A percentile compares a stretch with the other conserved stretches of the same genome.
Conservation (phyloP, 2,888 invertebrate species). For the Dasysyrphus albostriatus region DNA sequence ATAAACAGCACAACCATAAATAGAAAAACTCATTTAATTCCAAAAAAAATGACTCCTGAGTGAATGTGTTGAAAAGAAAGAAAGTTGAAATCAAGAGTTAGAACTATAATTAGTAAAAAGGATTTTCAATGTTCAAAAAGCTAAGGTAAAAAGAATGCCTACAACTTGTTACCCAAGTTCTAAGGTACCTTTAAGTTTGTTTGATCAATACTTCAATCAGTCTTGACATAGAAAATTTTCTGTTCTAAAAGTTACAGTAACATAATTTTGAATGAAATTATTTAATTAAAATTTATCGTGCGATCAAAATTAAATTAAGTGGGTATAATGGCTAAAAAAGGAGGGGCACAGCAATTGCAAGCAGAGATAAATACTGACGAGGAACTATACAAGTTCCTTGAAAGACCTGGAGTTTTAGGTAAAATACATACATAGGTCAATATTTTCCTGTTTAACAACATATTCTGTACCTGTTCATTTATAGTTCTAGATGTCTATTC, state of each 20-base stretch:
- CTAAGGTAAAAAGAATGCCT: neutral
- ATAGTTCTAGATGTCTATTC: conserved; percentile 94
- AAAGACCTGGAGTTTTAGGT: conserved; percentile 91
- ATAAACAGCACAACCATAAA: too few species aligned
- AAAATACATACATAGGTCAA: conserved; percentile 45
- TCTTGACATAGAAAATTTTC: conserved; percentile 2
- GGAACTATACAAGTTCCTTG: conserved; percentile 92
- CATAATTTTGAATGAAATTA: neutral
- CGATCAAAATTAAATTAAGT: conserved; percentile 14
- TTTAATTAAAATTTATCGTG: conserved; percentile 20
- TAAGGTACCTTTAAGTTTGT: neutral
- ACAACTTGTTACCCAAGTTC: neutral
- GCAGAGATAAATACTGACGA: conserved; percentile 92
- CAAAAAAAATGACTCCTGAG: too few species aligned
- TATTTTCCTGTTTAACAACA: neutral
- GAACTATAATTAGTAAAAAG: too few species aligned
- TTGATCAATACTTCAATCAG: conserved; percentile 32
- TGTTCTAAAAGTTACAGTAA: neutral
- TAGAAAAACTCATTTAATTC: too few species aligned
- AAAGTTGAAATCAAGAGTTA: too few species aligned
- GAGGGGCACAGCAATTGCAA: conserved; percentile 90
- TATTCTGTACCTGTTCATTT: neutral
- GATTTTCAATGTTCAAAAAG: neutral
- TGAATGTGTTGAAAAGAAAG: too few species aligned
- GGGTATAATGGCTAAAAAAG: conserved; percentile 88